Evolutionary conservation across 2,113 vertebrate genomes (phyloP).

Genomic region (Thermophis baileyi): DNA sequence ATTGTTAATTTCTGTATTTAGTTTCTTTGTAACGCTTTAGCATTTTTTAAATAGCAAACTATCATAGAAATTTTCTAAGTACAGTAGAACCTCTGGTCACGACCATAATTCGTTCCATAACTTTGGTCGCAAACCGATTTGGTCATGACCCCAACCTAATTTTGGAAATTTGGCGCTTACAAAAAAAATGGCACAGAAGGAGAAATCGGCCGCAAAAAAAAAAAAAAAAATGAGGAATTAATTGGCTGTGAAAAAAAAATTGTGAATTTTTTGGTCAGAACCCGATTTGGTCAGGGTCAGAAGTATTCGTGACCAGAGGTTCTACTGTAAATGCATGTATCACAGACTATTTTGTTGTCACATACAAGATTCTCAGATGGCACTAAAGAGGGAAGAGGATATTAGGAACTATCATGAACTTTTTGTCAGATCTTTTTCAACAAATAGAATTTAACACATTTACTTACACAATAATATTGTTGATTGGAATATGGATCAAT

Average conservation of each 20-base stretch:
- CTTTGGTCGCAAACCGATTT: no score
- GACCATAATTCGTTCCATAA: no score
- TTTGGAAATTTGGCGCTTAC: no score
- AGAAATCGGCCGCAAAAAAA: no score
- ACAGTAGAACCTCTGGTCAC: no score
- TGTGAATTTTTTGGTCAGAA: no score
- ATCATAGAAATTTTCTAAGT: neutral
- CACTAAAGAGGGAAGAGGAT: neutral
- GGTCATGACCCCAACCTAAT: no score
- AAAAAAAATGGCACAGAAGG: no score
- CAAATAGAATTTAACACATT: neutral
- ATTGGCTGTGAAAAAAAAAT: no score
- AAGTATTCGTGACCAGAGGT: no score
- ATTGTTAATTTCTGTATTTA: neutral
- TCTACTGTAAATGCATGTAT: neutral
- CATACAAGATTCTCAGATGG: neutral
- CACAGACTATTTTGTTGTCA: neutral
- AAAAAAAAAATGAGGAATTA: no score
- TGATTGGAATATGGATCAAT: slow-evolving; percentile 97
- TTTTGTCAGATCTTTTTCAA: neutral
- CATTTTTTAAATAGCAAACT: neutral
- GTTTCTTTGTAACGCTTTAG: neutral
- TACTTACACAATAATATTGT: slow-evolving; percentile 99
- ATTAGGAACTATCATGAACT: neutral
- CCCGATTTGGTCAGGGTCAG: no score